These are phyloP conservation scores for Manis crassicaudata DNA, from an alignment of 2,797 vertebrate species.

Conservation along the genomic window DNA sequence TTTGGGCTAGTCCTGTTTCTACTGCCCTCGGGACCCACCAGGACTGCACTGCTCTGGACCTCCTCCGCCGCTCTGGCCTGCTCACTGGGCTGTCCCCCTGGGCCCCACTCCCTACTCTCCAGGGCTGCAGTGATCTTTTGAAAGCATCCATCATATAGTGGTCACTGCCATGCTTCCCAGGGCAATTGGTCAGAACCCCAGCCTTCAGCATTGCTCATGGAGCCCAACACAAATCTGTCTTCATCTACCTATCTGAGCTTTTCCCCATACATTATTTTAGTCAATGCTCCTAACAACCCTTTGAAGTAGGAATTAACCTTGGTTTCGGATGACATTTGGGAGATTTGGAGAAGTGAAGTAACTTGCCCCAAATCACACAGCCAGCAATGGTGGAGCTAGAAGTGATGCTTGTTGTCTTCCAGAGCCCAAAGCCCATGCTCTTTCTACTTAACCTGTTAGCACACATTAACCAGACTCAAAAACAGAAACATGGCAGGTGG, in stretches of 20 bases:
- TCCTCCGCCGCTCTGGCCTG: rapidly evolving
- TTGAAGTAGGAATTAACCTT: background rate
- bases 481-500: background rate
- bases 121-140: background rate
- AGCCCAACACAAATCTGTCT: background rate
- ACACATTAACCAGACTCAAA: background rate
- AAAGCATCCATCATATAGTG: background rate
- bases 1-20: background rate
- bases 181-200: background rate
- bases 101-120: background rate
- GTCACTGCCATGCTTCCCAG: background rate
- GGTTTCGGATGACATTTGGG: background rate
- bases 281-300: background rate
- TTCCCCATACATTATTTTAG: background rate
- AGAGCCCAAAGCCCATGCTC: background rate
- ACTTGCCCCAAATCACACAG: background rate
- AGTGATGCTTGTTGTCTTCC: background rate
- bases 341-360: background rate
- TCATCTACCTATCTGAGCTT: background rate
- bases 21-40: too few species aligned
- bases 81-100: background rate
- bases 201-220: background rate
- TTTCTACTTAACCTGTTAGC: background rate
- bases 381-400: background rate
- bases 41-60: background rate